phyloP scores from a whole-genome alignment of 2,888 invertebrate species.

The Mythimna ferrago region DNA sequence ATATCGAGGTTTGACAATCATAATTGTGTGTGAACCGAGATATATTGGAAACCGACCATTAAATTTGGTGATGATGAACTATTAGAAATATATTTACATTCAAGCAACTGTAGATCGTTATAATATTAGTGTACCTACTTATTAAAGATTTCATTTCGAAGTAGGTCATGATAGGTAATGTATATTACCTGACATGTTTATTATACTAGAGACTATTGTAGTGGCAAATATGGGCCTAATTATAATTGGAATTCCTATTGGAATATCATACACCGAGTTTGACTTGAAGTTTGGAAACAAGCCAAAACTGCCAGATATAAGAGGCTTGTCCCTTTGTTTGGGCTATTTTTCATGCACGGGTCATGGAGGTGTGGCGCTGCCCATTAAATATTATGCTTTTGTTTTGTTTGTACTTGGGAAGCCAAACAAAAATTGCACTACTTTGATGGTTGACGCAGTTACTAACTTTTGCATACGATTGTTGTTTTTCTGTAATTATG shows the following conservation, averaged over 20 bases:
- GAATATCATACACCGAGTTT: neutral
- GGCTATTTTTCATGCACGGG: conserved; percentile 2
- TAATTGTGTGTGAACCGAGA: no score
- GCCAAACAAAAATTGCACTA: neutral
- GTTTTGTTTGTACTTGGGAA: neutral
- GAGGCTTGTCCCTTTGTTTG: conserved; percentile 4
- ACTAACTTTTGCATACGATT: no score
- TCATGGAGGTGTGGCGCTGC: neutral
- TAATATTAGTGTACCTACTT: neutral
- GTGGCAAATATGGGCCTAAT: neutral
- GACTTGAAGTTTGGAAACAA: conserved; percentile 7
- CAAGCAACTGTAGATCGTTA: neutral
- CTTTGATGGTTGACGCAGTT: no score
- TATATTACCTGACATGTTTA: no score
- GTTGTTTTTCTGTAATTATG: no score
- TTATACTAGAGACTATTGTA: neutral
- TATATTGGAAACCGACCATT: neutral
- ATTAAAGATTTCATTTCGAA: no score
- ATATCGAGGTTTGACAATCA: neutral
- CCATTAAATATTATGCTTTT: neutral
- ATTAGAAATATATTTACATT: neutral
- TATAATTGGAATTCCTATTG: neutral
- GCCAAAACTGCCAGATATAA: conserved; percentile 11
- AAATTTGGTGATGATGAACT: neutral
- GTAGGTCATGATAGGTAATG: no score